Evolutionary conservation across 37 sponge, comb jelly and placozoan genomes (phyloP).

Genomic region (Mnemiopsis leidyi): DNA sequence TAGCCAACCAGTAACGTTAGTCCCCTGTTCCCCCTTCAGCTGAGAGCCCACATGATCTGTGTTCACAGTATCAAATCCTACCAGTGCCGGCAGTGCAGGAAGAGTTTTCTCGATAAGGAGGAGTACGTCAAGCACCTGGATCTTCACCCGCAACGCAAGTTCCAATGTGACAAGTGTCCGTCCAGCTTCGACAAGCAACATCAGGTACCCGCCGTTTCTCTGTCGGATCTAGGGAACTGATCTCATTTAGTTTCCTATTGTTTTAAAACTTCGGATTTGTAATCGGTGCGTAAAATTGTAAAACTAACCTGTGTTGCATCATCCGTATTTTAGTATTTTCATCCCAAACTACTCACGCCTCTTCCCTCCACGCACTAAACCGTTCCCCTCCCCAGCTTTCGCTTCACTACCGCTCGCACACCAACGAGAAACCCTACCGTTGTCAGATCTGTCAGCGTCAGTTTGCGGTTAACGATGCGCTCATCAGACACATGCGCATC

Average conservation of each 20-base stretch:
- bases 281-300: too few relatives aligned
- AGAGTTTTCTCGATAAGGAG: conserved; percentile 63
- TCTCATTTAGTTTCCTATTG: too few relatives aligned
- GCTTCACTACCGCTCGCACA: conserved; percentile 63
- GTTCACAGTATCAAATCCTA: conserved; percentile 66
- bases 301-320: too few relatives aligned
- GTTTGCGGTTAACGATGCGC: conserved; percentile 62
- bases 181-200: conserved; percentile 65
- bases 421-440: conserved; percentile 66
- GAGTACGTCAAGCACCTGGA: conserved; percentile 59
- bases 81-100: conserved; percentile 63
- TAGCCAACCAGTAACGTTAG: conserved; percentile 32
- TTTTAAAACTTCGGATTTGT: too few relatives aligned
- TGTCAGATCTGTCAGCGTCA: conserved; percentile 64
- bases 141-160: conserved; percentile 51
- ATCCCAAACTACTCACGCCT: too few relatives aligned
- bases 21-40: neutral
- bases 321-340: too few relatives aligned
- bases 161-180: conserved; percentile 62
- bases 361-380: neutral
- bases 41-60: conserved; percentile 60
- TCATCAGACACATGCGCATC: conserved; percentile 62
- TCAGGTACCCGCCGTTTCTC: conserved; percentile 19
- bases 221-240: too few relatives aligned
- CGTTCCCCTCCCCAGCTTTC: conserved; percentile 16